Evolutionary conservation across 2,797 vertebrate genomes (phyloP), one percentile per base, ranked within the genome.

Genomic region (Ispidina lecontei): DNA sequence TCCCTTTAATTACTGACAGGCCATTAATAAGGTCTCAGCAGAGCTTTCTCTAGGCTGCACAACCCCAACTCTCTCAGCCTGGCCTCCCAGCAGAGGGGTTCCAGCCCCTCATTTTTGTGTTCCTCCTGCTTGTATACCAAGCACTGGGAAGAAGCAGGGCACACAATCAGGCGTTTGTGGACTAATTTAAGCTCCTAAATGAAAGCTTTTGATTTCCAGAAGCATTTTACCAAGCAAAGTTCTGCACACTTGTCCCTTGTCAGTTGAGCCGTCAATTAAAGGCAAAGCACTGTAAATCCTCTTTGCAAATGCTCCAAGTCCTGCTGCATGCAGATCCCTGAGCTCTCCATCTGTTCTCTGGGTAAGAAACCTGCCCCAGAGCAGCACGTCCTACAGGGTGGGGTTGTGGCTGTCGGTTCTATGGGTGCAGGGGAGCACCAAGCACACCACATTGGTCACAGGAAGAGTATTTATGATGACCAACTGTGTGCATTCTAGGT

Each of bases 341-440:
- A 39, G 79, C 54, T 39, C 28, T 22, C 13, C 20, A 18, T n/a
- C 77, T 74, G 25, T 13, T 64, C 64, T 26, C 39, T 0, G 0
- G 29, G 37, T 22, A 10, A 18, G 35, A 20, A 39, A 46, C 1
- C 33, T 14, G 55, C 5, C 1, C 0, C 0, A 4, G 20, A 9
- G 6, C 28, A 5, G 7, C 1, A 3, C 3, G 6, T 18, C 44
- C 5, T 4, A 26, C 29, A 4, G 31, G 2, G 22, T 23, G 4
- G 41, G 22, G 1, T 0, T 2, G 29, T 7, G 46, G 29, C 3
- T 23, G 4, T 0, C 1, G 29, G 28, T 5, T 28, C 4, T 0
- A 1, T 0, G 6, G n/a, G n/a, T 7, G 35, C 22, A 3, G 8
- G 14, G 1, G 4, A 12, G 49, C 13, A 1, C 37, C 0, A 5